A percentile compares a stretch with the other conserved stretches of the same genome.
phyloP scores from a whole-genome alignment of 2,888 invertebrate species.

The Yponomeuta plumbellus region DNA sequence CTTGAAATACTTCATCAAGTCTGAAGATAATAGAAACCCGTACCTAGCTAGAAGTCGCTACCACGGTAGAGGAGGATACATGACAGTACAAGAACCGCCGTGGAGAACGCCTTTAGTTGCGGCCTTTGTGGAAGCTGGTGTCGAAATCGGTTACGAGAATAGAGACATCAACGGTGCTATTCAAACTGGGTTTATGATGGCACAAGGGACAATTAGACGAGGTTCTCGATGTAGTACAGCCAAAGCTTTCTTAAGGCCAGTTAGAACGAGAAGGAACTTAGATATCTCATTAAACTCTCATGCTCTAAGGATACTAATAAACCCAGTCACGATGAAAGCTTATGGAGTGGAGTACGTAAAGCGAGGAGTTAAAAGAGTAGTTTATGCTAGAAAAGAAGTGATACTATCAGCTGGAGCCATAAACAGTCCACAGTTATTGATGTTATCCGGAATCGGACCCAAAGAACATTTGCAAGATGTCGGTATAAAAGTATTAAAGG shows the following conservation, averaged over 20 bases:
- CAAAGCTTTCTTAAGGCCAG: conserved; percentile 90
- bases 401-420: conserved; percentile 94
- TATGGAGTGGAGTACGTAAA: conserved; percentile 88
- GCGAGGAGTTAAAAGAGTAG: conserved; percentile 81
- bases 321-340: conserved; percentile 84
- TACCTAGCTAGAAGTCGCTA: conserved; percentile 83
- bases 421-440: conserved; percentile 92
- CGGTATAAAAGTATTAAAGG: conserved; percentile 84
- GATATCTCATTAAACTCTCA: conserved; percentile 89
- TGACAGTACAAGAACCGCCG: conserved; percentile 89
- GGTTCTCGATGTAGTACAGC: conserved; percentile 91
- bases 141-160: conserved; percentile 88
- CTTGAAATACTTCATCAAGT: conserved; percentile 91
- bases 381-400: conserved; percentile 87
- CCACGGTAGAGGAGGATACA: conserved; percentile 83
- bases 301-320: conserved; percentile 85
- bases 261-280: conserved; percentile 84
- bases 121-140: conserved; percentile 88
- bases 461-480: conserved; percentile 80
- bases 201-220: conserved; percentile 86
- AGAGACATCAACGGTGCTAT: conserved; percentile 88
- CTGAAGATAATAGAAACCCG: conserved; percentile 92
- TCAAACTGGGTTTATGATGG: conserved; percentile 89
- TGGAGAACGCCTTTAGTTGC: conserved; percentile 89
- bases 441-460: conserved; percentile 92